phyloP scores from a whole-genome alignment of 2,888 invertebrate species.

The Eristalis tenax region DNA sequence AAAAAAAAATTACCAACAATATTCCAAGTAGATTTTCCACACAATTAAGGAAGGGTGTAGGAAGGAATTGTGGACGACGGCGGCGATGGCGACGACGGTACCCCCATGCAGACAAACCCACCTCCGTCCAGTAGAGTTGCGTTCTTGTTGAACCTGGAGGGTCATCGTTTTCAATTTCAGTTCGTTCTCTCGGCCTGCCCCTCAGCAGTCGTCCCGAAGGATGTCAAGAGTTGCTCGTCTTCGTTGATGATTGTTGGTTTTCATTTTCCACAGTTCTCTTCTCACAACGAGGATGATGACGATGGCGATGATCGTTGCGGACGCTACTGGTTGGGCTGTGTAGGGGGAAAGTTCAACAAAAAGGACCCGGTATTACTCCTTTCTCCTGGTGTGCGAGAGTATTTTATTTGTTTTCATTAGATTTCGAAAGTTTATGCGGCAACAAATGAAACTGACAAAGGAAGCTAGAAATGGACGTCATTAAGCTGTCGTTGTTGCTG shows the following conservation, averaged over 20 bases:
- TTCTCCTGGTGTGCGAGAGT: background rate
- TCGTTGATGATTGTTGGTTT: slow-evolving; percentile 47
- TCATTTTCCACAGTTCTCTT: slow-evolving; percentile 37
- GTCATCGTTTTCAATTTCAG: slow-evolving; percentile 54
- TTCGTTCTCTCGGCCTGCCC: background rate
- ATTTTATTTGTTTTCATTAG: slow-evolving; percentile 66
- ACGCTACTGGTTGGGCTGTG: background rate
- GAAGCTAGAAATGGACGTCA: slow-evolving; percentile 56
- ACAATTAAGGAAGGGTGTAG: slow-evolving; percentile 36
- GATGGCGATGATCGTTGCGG: slow-evolving; percentile 55
- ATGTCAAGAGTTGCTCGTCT: slow-evolving; percentile 27
- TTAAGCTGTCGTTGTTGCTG: slow-evolving; percentile 47
- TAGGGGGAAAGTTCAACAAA: background rate
- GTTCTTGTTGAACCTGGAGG: slow-evolving; percentile 12
- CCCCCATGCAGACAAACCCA: background rate
- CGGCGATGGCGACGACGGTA: background rate
- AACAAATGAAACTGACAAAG: slow-evolving; percentile 57
- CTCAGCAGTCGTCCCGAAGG: background rate
- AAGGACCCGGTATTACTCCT: slow-evolving; percentile 28
- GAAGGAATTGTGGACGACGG: slow-evolving; percentile 17
- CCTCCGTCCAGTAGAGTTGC: background rate
- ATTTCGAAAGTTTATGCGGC: slow-evolving; percentile 47
- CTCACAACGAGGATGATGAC: background rate
- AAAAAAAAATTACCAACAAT: slow-evolving; percentile 24
- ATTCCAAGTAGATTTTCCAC: slow-evolving; percentile 52